Evolutionary conservation across 2,113 vertebrate genomes (phyloP).

Genomic region (Ameiurus melas): DNA sequence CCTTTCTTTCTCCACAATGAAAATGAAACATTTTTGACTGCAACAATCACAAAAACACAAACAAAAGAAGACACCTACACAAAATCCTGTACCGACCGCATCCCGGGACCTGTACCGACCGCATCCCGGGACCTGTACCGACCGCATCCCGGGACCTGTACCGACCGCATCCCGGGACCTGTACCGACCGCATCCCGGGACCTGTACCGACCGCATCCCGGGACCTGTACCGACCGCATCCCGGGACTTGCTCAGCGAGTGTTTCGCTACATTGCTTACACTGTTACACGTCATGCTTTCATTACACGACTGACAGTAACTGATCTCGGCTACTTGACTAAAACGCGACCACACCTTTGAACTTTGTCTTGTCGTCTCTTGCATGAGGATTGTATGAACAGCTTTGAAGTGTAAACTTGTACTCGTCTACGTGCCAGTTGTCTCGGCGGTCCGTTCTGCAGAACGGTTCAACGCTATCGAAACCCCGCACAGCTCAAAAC

Average conservation of each 20-base stretch:
- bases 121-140: too few relatives aligned
- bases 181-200: too few relatives aligned
- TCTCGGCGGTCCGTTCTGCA: not conserved
- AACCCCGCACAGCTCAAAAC: not conserved
- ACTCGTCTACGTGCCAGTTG: not conserved
- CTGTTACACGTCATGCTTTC: not conserved
- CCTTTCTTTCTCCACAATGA: too few relatives aligned
- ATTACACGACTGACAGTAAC: not conserved
- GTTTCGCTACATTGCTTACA: not conserved
- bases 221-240: too few relatives aligned
- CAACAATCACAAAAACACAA: too few relatives aligned
- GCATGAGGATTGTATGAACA: not conserved
- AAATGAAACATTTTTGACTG: too few relatives aligned
- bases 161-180: too few relatives aligned
- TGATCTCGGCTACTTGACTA: not conserved
- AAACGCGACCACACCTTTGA: not conserved
- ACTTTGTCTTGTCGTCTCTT: not conserved
- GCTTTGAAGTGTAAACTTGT: not conserved
- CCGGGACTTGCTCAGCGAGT: not conserved
- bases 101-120: too few relatives aligned
- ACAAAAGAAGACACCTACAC: too few relatives aligned
- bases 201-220: too few relatives aligned
- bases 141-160: too few relatives aligned
- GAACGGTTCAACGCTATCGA: not conserved
- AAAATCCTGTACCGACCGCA: too few relatives aligned